A percentile compares a stretch with the other conserved stretches of the same genome.
Evolutionary conservation across 1,140 invertebrate species (phyloP).

Genomic region (Archivesica marissinica): DNA sequence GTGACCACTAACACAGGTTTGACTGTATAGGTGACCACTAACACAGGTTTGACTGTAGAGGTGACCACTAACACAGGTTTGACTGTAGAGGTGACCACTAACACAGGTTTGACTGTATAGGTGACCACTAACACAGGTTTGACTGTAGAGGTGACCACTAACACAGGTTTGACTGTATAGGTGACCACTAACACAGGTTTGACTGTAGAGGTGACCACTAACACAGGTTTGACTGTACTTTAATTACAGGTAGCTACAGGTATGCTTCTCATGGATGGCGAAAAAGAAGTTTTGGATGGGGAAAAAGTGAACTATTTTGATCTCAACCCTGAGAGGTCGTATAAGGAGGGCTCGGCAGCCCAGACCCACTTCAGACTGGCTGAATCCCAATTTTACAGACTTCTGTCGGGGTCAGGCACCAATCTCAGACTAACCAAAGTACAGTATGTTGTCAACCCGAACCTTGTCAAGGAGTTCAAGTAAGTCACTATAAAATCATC

Average conservation of each 20-base stretch:
- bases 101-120: too few relatives aligned
- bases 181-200: too few relatives aligned
- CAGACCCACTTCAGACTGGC: slow-evolving; percentile 79
- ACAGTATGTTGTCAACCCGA: slow-evolving; percentile 76
- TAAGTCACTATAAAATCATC: slow-evolving; percentile 66
- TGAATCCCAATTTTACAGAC: slow-evolving; percentile 80
- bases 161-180: too few relatives aligned
- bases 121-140: too few relatives aligned
- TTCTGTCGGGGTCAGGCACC: slow-evolving; percentile 66
- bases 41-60: too few relatives aligned
- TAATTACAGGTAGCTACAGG: slow-evolving; percentile 73
- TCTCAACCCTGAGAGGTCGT: slow-evolving; percentile 71
- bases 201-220: too few relatives aligned
- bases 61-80: too few relatives aligned
- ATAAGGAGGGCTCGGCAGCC: slow-evolving; percentile 79
- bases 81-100: too few relatives aligned
- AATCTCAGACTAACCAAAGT: slow-evolving; percentile 69
- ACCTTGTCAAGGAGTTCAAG: slow-evolving; percentile 70
- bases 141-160: too few relatives aligned
- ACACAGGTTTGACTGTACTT: too few relatives aligned
- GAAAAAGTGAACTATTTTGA: slow-evolving; percentile 72
- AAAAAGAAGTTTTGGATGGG: slow-evolving; percentile 74
- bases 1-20: too few relatives aligned
- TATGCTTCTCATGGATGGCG: slow-evolving; percentile 75
- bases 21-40: too few relatives aligned